Evolutionary conservation across 1,140 invertebrate species (phyloP).

Genomic region (Nebria ingens): DNA sequence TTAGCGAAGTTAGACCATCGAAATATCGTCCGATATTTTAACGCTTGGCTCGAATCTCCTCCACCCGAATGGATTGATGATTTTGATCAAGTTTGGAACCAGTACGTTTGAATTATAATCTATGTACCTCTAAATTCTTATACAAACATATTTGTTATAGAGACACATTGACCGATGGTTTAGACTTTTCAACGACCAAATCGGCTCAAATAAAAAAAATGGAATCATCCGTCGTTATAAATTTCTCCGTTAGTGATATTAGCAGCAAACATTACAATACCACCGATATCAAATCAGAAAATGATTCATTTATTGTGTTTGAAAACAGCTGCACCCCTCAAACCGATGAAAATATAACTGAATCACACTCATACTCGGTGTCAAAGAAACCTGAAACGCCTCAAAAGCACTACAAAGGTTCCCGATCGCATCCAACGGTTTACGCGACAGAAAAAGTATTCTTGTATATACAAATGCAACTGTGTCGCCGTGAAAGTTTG

Average conservation of each 20-base stretch:
- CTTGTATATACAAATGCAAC: slow-evolving; percentile 95
- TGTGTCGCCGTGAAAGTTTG: slow-evolving; percentile 81
- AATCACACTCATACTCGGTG: neutral
- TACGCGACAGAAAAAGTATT: slow-evolving; percentile 47
- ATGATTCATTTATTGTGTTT: slow-evolving; percentile 52
- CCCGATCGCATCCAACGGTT: neutral
- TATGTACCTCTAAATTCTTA: neutral
- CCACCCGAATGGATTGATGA: slow-evolving; percentile 78
- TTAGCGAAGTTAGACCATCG: slow-evolving; percentile 89
- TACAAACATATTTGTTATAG: neutral
- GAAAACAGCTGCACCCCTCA: slow-evolving; percentile 26
- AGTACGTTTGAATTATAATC: slow-evolving; percentile 22
- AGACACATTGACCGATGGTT: neutral
- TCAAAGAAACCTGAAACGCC: slow-evolving; percentile 16
- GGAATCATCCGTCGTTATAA: neutral
- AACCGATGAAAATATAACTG: slow-evolving; percentile 5
- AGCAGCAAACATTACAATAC: neutral
- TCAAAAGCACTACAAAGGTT: slow-evolving; percentile 14
- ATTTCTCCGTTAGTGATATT: neutral
- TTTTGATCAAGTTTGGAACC: slow-evolving; percentile 53
- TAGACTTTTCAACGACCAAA: neutral
- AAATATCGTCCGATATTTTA: slow-evolving; percentile 90
- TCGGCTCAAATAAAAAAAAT: neutral
- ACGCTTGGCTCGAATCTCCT: slow-evolving; percentile 87
- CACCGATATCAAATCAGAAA: slow-evolving; percentile 35